A percentile compares a stretch with the other conserved stretches of the same genome.
phyloP scores from a whole-genome alignment of 2,888 invertebrate genomes.

The Pollenia labialis region DNA sequence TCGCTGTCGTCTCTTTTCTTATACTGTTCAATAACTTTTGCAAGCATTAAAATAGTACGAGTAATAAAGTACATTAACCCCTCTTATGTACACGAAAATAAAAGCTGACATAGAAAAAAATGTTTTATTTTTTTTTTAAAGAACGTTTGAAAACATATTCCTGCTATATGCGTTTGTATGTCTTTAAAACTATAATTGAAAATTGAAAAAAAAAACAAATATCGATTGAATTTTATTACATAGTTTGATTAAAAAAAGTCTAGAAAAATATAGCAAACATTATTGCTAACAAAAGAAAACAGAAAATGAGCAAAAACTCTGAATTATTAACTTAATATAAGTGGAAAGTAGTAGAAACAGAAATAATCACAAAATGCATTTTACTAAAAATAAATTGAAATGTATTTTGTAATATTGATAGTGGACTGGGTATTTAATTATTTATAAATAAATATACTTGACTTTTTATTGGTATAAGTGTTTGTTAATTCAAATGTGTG shows the following conservation, averaged over 20 bases:
- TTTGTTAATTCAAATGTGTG: neutral
- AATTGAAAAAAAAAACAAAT: conserved; percentile 46
- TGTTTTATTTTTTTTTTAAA: neutral
- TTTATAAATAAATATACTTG: conserved; percentile 38
- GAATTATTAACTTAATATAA: conserved; percentile 40
- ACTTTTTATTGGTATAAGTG: neutral
- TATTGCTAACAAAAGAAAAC: neutral
- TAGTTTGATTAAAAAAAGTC: conserved; percentile 16
- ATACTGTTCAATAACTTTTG: conserved; percentile 15
- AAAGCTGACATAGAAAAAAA: neutral
- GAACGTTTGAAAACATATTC: conserved; percentile 24
- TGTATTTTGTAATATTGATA: neutral
- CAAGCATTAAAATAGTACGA: conserved; percentile 13
- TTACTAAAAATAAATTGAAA: conserved; percentile 31
- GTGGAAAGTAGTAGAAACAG: conserved; percentile 11
- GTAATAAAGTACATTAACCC: conserved; percentile 59
- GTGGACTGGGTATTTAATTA: conserved; percentile 7
- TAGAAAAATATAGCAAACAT: conserved; percentile 1
- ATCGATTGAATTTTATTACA: conserved; percentile 71
- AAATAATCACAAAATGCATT: conserved; percentile 43
- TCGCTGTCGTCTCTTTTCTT: conserved; percentile 12
- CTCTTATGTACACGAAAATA: neutral
- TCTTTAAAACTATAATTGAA: conserved; percentile 53
- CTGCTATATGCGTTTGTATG: conserved; percentile 2
- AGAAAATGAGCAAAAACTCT: neutral